Base-by-base conservation (phyloP, 2,113 vertebrate genomes). In the Neodon shergylaensis region DNA sequence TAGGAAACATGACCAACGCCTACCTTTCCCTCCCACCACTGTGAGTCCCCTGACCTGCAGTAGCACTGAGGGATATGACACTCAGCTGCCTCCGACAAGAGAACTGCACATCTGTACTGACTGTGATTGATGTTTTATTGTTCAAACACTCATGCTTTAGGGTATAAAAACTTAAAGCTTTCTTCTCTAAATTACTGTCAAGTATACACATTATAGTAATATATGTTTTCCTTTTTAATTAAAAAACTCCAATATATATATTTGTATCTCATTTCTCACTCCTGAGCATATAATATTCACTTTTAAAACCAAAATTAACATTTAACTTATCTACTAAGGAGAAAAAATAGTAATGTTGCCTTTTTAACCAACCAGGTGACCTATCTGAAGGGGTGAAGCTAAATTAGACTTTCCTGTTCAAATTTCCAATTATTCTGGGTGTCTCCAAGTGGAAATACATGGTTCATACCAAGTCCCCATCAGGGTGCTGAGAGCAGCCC, bases 181-280 rank as follows among this genome's bases (percentile, higher is more conserved):
- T 89, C 68, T 88, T 90, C 58, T 47, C 88, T 93, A 95, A 94
- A 63, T 95, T 94, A 93, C 82, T 96, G 54, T 81, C 63, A 95
- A 54, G 44, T 77, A 44, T 70, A 91, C 87, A 94, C 61, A 93
- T 95, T 90, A 92, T 21, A 94, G 82, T 96, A 90, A 97, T 24
- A 87, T 36, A 96, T 88, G 58, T n/a, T 94, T 93, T 91, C 44
- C 31, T 96, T 95, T 94, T 94, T 97, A 93, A 96, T 96, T 93
- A 68, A 95, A 95, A 97, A 97, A 81, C 42, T 89, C 82, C 42
- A 26, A 82, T 63, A 78, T 61, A 66, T 1, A 52, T 12, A 52
- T 66, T 58, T 91, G 79, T 77, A 92, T 66, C 33, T 93, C 84
- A 68, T 90, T 94, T 89, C 72, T 97, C 90, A 96, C 54, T 93